phyloP scores from a whole-genome alignment of 2,888 invertebrate species.

The Enchytraeus crypticus region DNA sequence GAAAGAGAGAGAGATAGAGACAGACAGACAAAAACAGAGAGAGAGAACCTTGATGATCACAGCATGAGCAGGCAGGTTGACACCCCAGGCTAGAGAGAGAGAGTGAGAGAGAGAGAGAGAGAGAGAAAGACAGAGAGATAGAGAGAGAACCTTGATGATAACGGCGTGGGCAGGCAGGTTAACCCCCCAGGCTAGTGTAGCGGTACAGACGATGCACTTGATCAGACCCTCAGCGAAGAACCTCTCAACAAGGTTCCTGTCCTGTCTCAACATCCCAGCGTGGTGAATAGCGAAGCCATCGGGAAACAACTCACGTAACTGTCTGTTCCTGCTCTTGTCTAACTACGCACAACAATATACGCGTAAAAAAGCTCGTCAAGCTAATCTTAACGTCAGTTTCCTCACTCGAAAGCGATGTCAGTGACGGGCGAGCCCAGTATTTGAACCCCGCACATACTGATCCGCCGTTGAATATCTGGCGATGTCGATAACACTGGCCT shows the following conservation, averaged over 20 bases:
- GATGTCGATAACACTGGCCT: too few relatives aligned
- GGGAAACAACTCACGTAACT: constrained; percentile 71
- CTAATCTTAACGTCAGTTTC: too few relatives aligned
- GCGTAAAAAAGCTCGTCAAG: too few relatives aligned
- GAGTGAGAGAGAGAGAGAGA: too few relatives aligned
- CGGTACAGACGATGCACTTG: constrained; percentile 83
- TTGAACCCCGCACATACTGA: too few relatives aligned
- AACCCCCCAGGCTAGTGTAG: constrained; percentile 98
- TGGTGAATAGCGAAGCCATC: constrained; percentile 89
- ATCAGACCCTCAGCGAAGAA: constrained; percentile 79
- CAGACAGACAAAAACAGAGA: too few relatives aligned
- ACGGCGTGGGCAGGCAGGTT: constrained; percentile 98
- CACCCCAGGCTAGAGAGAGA: constrained; percentile 98
- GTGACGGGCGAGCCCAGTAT: too few relatives aligned
- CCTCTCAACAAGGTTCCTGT: constrained; percentile 69
- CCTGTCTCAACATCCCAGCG: constrained; percentile 82
- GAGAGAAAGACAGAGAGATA: too few relatives aligned
- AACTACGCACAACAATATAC: too few relatives aligned
- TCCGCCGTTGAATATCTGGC: too few relatives aligned
- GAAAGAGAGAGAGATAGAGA: too few relatives aligned
- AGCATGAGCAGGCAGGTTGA: constrained; percentile 95
- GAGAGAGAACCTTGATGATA: constrained; percentile 81
- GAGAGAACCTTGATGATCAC: constrained; percentile 92
- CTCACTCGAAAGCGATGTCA: too few relatives aligned
- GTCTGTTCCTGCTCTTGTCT: constrained; percentile 58